A percentile compares a stretch with the other conserved stretches of the same genome.
Evolutionary conservation across 2,797 vertebrate genomes (phyloP).

Genomic region (Sitta carolinensis): DNA sequence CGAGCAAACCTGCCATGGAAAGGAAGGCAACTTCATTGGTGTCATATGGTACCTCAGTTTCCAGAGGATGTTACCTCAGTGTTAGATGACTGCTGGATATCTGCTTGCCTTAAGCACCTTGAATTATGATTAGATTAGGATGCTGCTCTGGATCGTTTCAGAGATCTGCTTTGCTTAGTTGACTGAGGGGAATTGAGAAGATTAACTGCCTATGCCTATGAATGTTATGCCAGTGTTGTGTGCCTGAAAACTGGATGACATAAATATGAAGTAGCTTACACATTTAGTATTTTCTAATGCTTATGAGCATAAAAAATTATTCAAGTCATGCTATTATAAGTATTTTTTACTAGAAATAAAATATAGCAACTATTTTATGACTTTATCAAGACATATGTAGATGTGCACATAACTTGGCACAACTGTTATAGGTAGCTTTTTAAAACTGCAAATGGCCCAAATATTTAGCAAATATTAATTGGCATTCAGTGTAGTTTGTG

Average conservation of each 20-base stretch:
- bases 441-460: neutral
- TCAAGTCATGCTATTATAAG: neutral
- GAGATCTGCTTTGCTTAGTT: neutral
- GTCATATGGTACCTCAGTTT: neutral
- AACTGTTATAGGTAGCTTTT: neutral
- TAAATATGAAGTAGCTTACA: neutral
- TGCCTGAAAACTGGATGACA: neutral
- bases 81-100: neutral
- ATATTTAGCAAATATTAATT: neutral
- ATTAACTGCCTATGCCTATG: neutral
- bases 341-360: neutral
- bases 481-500: neutral
- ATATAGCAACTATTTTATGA: neutral
- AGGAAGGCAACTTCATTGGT: neutral
- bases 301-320: neutral
- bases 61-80: neutral
- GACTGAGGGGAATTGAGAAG: neutral
- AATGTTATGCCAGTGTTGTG: neutral
- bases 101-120: neutral
- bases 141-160: neutral
- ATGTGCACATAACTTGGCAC: neutral
- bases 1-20: neutral
- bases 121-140: neutral
- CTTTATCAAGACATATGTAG: neutral
- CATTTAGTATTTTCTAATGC: neutral